These are phyloP conservation scores for Diogma glabrata DNA, from an alignment of 2,888 invertebrate species.

Conservation along the genomic window DNA sequence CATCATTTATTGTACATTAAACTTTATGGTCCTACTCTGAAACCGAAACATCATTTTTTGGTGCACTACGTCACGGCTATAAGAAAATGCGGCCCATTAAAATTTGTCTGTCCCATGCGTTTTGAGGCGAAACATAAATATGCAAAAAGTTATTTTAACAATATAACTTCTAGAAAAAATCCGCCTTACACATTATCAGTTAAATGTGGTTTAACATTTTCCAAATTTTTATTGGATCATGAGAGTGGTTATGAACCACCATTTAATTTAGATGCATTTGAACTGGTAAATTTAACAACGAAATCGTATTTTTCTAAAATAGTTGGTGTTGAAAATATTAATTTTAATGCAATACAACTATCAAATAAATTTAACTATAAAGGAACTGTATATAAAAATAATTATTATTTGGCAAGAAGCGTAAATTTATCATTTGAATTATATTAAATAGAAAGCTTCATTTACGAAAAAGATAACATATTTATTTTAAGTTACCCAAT, in stretches of 20 bases:
- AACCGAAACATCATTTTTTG: constrained; percentile 18
- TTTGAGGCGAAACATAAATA: constrained; percentile 11
- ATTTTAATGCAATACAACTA: constrained; percentile 9
- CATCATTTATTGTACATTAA: constrained; percentile 14
- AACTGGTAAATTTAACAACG: background rate
- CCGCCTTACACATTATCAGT: background rate
- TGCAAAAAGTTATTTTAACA: background rate
- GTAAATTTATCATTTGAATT: constrained; percentile 8
- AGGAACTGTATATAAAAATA: constrained; percentile 11
- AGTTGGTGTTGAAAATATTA: constrained; percentile 1
- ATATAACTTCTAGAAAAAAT: background rate
- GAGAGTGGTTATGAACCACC: background rate
- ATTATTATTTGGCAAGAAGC: constrained; percentile 12
- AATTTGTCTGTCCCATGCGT: no score
- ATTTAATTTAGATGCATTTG: background rate
- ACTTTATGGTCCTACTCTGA: constrained; percentile 14
- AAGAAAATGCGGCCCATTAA: constrained; percentile 15
- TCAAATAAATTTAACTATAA: constrained; percentile 11
- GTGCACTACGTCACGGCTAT: constrained; percentile 15
- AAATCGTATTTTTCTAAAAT: constrained; percentile 10
- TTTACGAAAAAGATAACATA: constrained; percentile 8
- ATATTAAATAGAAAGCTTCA: constrained; percentile 13
- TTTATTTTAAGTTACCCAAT: constrained; percentile 11
- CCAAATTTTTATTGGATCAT: background rate
- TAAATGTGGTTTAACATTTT: background rate